phyloP scores from a whole-genome alignment of 2,113 vertebrate species.

The Oenanthe oenanthe region DNA sequence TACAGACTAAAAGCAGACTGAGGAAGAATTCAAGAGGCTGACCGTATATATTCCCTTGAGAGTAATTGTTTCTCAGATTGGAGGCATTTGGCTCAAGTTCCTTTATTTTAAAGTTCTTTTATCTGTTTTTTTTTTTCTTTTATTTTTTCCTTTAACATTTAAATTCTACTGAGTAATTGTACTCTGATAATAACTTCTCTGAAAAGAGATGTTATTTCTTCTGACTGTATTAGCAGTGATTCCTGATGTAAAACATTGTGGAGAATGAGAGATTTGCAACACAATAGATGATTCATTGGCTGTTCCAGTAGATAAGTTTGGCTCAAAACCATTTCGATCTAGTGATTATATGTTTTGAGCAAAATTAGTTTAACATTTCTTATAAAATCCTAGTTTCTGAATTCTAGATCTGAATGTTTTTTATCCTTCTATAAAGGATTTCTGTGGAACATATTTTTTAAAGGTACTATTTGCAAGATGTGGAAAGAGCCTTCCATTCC shows the following conservation, averaged over 20 bases:
- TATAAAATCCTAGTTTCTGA: slow-evolving; percentile 1
- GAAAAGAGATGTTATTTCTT: slow-evolving; percentile 7
- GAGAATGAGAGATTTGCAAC: slow-evolving; percentile 20
- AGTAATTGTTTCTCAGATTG: slow-evolving; percentile 17
- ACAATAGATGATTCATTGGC: slow-evolving; percentile 52
- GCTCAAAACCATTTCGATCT: slow-evolving; percentile 1
- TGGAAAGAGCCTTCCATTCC: background rate
- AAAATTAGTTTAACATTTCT: slow-evolving; percentile 3
- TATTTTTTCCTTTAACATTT: background rate
- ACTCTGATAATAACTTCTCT: slow-evolving; percentile 9
- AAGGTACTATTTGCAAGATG: background rate
- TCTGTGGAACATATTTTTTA: background rate
- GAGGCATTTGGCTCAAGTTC: background rate
- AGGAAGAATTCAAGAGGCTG: background rate
- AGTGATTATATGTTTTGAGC: slow-evolving; percentile 36
- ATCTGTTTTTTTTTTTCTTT: background rate
- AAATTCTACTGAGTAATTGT: slow-evolving; percentile 14
- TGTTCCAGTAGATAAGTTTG: background rate
- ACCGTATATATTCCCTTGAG: background rate
- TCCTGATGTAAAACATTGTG: slow-evolving; percentile 32
- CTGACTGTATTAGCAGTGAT: slow-evolving; percentile 26
- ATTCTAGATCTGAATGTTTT: background rate
- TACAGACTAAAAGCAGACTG: background rate
- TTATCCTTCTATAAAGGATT: background rate
- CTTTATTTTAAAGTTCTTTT: slow-evolving; percentile 13